Base-by-base conservation (phyloP, 2,797 vertebrate species). In the Sylvilagus floridanus region DNA sequence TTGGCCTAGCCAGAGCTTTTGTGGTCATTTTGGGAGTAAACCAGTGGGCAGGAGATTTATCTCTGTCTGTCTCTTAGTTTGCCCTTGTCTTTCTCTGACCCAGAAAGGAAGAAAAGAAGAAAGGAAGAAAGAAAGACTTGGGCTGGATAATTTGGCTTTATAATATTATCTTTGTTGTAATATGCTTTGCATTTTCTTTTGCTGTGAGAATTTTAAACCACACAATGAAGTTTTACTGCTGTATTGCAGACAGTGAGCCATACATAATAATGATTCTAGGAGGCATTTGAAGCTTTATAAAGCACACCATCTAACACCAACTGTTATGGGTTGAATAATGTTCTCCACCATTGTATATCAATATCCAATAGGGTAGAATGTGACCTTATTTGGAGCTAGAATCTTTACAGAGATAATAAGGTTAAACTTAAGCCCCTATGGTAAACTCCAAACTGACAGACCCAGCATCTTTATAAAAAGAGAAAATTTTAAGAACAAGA, bases 121-220 rank as follows among this genome's bases (percentile, higher is more conserved):
- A 47, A 47, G 42, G 42, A 47, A 47, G 42, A 47, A 47, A 47
- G 42, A 47, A 47, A 47, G 42, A 78, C 14, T 75, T 57, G 57
- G 24, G 62, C 26, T 32, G 42, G 2, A 92, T 75, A 28, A 78
- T 83, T 13, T 22, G 11, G 22, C 2, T 95, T 52, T 13, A 17
- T 60, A 16, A 10, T 57, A 22, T 65, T 54, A 77, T 68, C 62
- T 96, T 91, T 91, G 12, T 42, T 62, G 62, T 54, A 42, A 71
- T 72, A 17, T 91, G 30, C 86, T 96, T 88, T 83, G 22, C 22
- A 26, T 83, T 22, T 5, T 22, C 63, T 91, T 93, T 88, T 77
- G 0, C 37, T 72, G 2, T 30, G 65, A 50, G 57, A 85, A 7
- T 9, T 1, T 78, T 82, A 86, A 50, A 91, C 17, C 2, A 79